Base-by-base conservation (phyloP, 2,888 invertebrate genomes). In the Axea sp. region DNA sequence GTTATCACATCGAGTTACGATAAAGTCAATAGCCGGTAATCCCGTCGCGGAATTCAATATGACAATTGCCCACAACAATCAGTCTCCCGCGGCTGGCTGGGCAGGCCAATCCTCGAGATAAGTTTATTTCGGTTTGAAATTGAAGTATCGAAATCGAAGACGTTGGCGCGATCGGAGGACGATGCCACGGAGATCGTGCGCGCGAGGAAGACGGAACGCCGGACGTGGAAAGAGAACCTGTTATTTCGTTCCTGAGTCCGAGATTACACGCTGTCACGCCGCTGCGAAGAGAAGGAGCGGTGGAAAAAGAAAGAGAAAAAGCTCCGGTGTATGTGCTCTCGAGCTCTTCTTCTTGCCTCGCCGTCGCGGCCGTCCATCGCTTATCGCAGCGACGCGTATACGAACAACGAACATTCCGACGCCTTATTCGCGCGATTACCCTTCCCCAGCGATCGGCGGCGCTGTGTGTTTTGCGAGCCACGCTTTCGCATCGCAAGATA, bases 251-350 rank as follows among this genome's bases (percentile, higher is more conserved):
- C 73, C 77, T 77, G 33, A 49, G 73, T 57, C 60, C 78, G 81
- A 86, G 86, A 86, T 86, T 86, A 85, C 85, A 86, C 84, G 86
- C 85, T 86, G 86, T 86, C 86, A 85, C 83, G 82, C 78, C 79
- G 82, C 81, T 81, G 73, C 62, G 17, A 28, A 41, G 68, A 60
- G 43, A 59, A 53, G 55, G 37, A 68, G 33, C 60, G 49, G 60
- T 51, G 60, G 37, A 60, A 53, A 60, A 43, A 64, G 12, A 53
- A 35, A 28, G 35, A 57, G 59, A 47, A 55, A 47, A 62, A 60
- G 47, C n/a, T 6, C 43, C 28, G 14, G 19, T 24, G 51, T 8
- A 6, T 22, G 19, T 30, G 39, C 51, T 53, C 51, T 39, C 28
- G 49, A 15, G 33, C 47, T 28, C 51, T 67, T 60, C 60, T 43